Conservation (phyloP, 2,797 vertebrate genomes). For the Cyclopterus lumpus region DNA sequence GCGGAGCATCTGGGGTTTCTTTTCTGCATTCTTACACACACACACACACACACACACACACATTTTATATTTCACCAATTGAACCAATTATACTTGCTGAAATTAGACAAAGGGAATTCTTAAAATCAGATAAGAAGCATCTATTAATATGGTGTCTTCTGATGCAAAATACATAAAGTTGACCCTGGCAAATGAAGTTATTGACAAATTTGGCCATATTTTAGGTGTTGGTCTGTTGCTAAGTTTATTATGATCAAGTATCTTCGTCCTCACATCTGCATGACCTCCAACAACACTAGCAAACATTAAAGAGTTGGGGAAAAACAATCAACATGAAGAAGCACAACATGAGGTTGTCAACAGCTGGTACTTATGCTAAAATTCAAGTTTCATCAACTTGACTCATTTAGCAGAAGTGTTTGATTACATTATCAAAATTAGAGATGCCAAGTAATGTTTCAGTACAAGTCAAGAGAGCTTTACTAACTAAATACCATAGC, state of each 20-base stretch:
- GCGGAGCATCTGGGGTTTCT: slow-evolving; percentile 41
- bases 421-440: slow-evolving; percentile 19
- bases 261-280: too few species aligned
- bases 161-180: background rate
- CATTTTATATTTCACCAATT: background rate
- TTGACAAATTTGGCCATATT: background rate
- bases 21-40: background rate
- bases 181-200: background rate
- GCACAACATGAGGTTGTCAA: background rate
- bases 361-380: slow-evolving; percentile 22
- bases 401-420: slow-evolving; percentile 25
- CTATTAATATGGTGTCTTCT: background rate
- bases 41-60: background rate
- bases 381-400: slow-evolving; percentile 15
- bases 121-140: background rate
- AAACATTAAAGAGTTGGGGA: background rate
- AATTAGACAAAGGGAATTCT: background rate
- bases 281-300: background rate
- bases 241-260: background rate
- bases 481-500: background rate
- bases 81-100: background rate
- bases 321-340: background rate
- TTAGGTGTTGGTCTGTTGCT: background rate
- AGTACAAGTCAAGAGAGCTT: slow-evolving; percentile 1
- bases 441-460: background rate